phyloP scores from a whole-genome alignment of 2,888 invertebrate genomes.

The Caenorhabditis japonica region DNA sequence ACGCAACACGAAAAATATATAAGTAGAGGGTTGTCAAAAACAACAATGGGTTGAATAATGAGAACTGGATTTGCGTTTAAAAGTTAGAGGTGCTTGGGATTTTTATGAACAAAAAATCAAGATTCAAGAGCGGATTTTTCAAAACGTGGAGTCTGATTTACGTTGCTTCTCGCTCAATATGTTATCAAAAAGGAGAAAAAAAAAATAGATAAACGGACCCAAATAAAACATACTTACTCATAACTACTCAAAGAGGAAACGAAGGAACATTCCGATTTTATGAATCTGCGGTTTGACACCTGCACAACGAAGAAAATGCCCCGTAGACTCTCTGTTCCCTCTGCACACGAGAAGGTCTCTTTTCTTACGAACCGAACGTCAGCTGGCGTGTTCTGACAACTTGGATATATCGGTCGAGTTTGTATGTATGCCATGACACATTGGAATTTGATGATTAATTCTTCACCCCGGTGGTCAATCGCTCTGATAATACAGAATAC shows the following conservation, averaged over 20 bases:
- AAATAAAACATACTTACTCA: constrained; percentile 1
- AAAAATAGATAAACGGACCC: not conserved
- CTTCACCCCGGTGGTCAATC: constrained; percentile 29
- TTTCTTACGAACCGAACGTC: constrained; percentile 48
- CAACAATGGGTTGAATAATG: constrained; percentile 31
- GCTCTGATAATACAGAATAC: not conserved
- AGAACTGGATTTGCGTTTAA: constrained; percentile 18
- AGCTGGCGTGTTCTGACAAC: constrained; percentile 56
- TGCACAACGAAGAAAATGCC: constrained; percentile 51
- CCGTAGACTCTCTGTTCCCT: constrained; percentile 34
- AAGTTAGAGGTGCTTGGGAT: too few relatives aligned
- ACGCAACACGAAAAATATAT: not conserved
- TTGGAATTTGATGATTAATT: constrained; percentile 49
- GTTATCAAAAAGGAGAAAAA: constrained; percentile 7
- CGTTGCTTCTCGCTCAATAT: constrained; percentile 34
- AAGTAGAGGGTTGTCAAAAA: not conserved
- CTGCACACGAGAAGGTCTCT: constrained; percentile 39
- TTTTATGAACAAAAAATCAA: too few relatives aligned
- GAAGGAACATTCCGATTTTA: constrained; percentile 36
- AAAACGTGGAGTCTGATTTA: constrained; percentile 41
- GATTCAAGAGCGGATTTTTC: not conserved
- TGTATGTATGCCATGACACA: constrained; percentile 50
- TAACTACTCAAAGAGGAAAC: not conserved
- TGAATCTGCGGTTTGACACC: constrained; percentile 54
- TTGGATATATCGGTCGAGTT: constrained; percentile 51